Evolutionary conservation across 2,797 vertebrate genomes (phyloP).

Genomic region (Thripadectes ignobilis): DNA sequence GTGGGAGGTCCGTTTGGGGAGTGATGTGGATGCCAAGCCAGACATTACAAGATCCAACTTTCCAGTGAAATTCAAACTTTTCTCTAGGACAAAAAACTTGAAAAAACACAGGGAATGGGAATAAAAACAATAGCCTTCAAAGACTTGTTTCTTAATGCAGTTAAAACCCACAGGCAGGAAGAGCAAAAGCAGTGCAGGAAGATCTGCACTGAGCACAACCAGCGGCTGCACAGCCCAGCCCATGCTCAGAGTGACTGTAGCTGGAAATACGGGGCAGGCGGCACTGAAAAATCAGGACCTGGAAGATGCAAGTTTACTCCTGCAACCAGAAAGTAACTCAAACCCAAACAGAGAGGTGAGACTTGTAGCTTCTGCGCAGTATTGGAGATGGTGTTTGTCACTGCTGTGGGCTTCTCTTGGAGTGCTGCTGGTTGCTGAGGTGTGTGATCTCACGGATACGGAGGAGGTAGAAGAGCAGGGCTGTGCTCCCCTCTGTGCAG

Average conservation of each 20-base stretch:
- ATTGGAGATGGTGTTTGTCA: not conserved
- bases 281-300: not conserved
- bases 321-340: not conserved
- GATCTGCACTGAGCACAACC: not conserved
- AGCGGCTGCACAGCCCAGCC: not conserved
- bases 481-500: not conserved
- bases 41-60: slow-evolving; percentile 74
- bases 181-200: not conserved
- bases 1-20: slow-evolving; percentile 66
- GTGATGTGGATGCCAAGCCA: slow-evolving; percentile 51
- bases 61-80: slow-evolving; percentile 73
- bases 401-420: not conserved
- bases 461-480: not conserved
- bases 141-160: slow-evolving; percentile 34
- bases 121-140: slow-evolving; percentile 59
- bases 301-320: not conserved
- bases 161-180: not conserved
- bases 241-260: not conserved
- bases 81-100: slow-evolving; percentile 65
- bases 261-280: not conserved
- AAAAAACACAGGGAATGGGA: slow-evolving; percentile 63
- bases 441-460: not conserved
- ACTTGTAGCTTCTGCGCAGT: not conserved
- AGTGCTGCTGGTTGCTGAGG: not conserved
- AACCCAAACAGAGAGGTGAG: not conserved